Evolutionary conservation across 92 coral and sea anemone species (phyloP), one percentile per base, ranked within the genome.

Genomic region (Heliopora coerulea): DNA sequence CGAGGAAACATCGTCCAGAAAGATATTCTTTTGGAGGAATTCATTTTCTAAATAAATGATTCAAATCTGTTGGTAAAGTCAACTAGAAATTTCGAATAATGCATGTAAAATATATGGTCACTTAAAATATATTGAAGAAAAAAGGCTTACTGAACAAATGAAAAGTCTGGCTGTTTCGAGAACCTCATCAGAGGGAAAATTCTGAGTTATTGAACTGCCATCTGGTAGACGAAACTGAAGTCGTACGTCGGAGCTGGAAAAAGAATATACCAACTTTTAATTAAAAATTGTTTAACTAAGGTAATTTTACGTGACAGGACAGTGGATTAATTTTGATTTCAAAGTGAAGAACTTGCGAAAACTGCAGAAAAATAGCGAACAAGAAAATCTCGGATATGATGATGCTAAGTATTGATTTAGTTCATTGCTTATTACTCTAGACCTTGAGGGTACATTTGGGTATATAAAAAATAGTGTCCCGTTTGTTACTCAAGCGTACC

Each of bases 211-310:
- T 28, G 89, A 73, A 73, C 93, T 89, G 60, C 98, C 98, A 62
- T 89, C 91, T 30, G 96, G 98, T 1, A 93, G 84, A 54, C 96
- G 96, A 76, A 93, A 93, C 89, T 93, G 98, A n/a, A 93, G 91
- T 46, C 96, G 92, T 17, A 86, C 86, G 19, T 81, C 73, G 41
- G 88, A 70, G 54, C 77, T 78, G 72, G 15, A 56, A 21, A 56
- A 56, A 7, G 17, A 68, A 65, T 39, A 39, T 24, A 54, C 19
- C 10, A 19, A 54, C 60, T 12, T 12, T 17, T 3, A 18, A 52
- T 52, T 18, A 24, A n/a, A n/a, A n/a, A n/a, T n/a, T n/a, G n/a
- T n/a, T n/a, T n/a, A n/a, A n/a, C n/a, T n/a, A n/a, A n/a, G n/a
- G n/a, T n/a, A n/a, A n/a, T n/a, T n/a, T n/a, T n/a, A n/a, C n/a